phyloP scores from a whole-genome alignment of 1,140 invertebrate species.

The Teleogryllus occipitalis region DNA sequence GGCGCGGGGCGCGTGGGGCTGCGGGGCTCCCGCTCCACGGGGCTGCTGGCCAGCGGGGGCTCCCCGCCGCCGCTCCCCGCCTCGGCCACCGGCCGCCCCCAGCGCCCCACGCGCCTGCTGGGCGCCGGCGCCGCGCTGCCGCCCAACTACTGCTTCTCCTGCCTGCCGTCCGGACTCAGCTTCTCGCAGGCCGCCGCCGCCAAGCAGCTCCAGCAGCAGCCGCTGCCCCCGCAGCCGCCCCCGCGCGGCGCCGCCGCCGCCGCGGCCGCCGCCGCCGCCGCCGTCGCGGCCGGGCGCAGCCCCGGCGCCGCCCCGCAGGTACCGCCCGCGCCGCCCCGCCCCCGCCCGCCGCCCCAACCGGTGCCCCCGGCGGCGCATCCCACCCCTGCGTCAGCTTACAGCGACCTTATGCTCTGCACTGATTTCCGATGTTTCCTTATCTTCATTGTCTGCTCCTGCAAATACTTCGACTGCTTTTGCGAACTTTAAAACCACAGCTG shows the following conservation, averaged over 20 bases:
- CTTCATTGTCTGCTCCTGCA: too few species aligned
- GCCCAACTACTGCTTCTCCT: constrained; percentile 30
- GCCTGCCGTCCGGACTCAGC: constrained; percentile 30
- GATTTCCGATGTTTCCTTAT: too few species aligned
- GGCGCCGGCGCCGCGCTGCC: background rate
- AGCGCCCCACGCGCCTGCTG: constrained; percentile 16
- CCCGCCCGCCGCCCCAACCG: too few species aligned
- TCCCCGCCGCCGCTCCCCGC: background rate
- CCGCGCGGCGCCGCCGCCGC: too few species aligned
- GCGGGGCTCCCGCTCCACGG: background rate
- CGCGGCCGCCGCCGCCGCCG: too few species aligned
- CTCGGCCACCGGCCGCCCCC: constrained; percentile 14
- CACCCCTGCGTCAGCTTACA: too few species aligned
- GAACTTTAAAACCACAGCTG: too few species aligned
- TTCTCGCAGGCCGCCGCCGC: constrained; percentile 31
- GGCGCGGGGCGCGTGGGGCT: background rate
- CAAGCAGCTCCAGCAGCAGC: background rate
- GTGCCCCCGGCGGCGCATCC: too few species aligned
- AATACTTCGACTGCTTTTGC: too few species aligned
- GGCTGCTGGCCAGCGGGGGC: background rate
- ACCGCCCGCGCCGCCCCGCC: background rate
- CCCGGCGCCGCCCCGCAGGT: background rate
- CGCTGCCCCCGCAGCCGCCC: background rate
- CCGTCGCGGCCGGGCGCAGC: background rate
- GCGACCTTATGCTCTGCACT: too few species aligned